Evolutionary conservation across 23 tunicate species (phyloP).

Genomic region (Styela plicata): DNA sequence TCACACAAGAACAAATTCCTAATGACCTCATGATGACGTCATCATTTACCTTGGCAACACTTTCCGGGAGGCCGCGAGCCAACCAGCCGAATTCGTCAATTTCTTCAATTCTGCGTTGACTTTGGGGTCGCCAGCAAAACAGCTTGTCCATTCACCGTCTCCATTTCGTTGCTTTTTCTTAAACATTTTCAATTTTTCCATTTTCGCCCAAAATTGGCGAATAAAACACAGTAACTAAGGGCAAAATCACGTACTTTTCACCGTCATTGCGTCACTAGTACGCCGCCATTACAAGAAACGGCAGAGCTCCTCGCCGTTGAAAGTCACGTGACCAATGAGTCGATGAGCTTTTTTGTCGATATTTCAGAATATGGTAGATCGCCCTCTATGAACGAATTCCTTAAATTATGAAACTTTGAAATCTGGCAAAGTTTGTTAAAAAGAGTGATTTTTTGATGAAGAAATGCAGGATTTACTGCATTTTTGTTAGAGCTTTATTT

Average conservation of each 20-base stretch:
- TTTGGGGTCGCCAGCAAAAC: conserved; percentile 19
- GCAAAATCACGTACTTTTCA: neutral
- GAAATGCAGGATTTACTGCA: too few species aligned
- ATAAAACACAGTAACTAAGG: neutral
- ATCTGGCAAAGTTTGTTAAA: too few species aligned
- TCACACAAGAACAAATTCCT: conserved; percentile 5
- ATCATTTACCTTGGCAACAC: conserved; percentile 43
- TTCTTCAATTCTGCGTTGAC: conserved; percentile 65
- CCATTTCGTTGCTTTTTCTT: conserved; percentile 14
- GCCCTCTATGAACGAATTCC: too few species aligned
- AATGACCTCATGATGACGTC: conserved; percentile 22
- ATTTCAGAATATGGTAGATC: neutral
- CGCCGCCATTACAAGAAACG: conserved; percentile 30
- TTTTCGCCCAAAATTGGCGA: neutral
- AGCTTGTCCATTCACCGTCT: conserved; percentile 29
- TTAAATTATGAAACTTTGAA: too few species aligned
- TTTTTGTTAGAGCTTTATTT: too few species aligned
- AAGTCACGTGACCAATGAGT: conserved; percentile 1
- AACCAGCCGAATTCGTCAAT: conserved; percentile 69
- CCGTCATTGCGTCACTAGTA: conserved; percentile 30
- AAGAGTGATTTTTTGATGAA: too few species aligned
- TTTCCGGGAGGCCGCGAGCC: conserved; percentile 56
- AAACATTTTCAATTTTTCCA: conserved; percentile 22
- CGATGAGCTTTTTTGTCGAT: neutral
- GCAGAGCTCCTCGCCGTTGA: neutral